A percentile compares a stretch with the other conserved stretches of the same genome.
Evolutionary conservation across 1,140 invertebrate genomes (phyloP).

Genomic region (Polypedilum pembai): DNA sequence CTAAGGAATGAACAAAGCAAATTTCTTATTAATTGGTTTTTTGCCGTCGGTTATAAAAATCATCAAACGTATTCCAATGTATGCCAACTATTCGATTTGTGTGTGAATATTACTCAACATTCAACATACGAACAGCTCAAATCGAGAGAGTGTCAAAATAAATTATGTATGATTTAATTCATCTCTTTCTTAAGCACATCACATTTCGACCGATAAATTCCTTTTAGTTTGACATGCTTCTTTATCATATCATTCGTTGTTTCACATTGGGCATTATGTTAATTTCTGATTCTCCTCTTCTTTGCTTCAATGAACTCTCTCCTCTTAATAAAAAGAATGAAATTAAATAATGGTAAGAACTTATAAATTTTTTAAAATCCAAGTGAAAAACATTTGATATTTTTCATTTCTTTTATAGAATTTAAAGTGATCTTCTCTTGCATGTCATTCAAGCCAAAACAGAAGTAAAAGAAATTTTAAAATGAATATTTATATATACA

Average conservation of each 20-base stretch:
- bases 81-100: neutral
- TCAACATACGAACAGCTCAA: neutral
- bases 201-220: neutral
- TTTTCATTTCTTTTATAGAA: no score
- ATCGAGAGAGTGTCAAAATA: constrained; percentile 15
- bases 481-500: neutral
- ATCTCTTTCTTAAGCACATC: constrained; percentile 4
- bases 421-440: no score
- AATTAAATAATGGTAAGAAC: neutral
- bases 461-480: neutral
- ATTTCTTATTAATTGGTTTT: no score
- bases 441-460: neutral
- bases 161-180: constrained; percentile 19
- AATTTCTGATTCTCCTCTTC: neutral
- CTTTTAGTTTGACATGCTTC: constrained; percentile 17
- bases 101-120: neutral
- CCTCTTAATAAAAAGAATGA: neutral
- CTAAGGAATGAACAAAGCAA: no score
- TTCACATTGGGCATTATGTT: constrained; percentile 5
- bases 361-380: neutral
- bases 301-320: neutral
- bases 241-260: constrained; percentile 7
- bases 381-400: neutral
- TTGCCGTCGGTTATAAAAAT: no score
- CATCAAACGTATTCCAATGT: no score